phyloP scores from a whole-genome alignment of 1,140 invertebrate genomes.

The Drosophila elegans region DNA sequence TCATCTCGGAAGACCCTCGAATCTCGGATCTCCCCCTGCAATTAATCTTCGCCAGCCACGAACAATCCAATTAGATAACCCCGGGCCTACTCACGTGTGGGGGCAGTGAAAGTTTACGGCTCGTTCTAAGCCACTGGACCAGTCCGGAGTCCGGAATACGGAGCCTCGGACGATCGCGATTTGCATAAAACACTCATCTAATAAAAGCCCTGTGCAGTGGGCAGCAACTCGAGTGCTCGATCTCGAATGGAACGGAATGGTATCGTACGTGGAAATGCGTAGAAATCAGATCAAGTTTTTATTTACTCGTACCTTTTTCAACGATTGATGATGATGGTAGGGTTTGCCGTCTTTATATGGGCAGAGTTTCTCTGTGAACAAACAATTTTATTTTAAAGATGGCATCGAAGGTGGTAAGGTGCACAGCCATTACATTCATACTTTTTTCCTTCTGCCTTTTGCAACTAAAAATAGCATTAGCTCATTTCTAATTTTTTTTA shows the following conservation, averaged over 20 bases:
- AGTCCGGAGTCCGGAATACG: constrained; percentile 3
- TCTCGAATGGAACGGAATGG: constrained; percentile 2
- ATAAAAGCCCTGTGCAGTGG: constrained; percentile 21
- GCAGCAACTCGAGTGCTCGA: constrained; percentile 16
- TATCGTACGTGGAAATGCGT: constrained; percentile 32
- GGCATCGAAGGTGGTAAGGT: constrained; percentile 14
- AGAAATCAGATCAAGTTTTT: constrained; percentile 50
- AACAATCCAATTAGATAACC: constrained; percentile 71
- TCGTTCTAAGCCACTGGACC: constrained; percentile 68
- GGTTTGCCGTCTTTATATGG: not conserved
- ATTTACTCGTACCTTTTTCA: not conserved
- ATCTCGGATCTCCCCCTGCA: constrained; percentile 63
- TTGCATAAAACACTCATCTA: constrained; percentile 60
- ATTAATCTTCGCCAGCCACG: constrained; percentile 61
- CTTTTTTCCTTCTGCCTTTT: not conserved
- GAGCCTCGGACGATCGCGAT: constrained; percentile 31
- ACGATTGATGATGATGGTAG: constrained; percentile 7
- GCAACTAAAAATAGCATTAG: too few species aligned
- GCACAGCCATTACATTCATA: not conserved
- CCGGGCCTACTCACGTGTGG: constrained; percentile 28
- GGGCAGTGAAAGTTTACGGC: constrained; percentile 66
- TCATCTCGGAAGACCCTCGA: constrained; percentile 25
- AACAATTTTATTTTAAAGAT: not conserved
- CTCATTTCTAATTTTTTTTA: too few species aligned
- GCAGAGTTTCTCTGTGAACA: not conserved